phyloP scores from a whole-genome alignment of 1,140 invertebrate genomes.

The Anagrus nilaparvatae region DNA sequence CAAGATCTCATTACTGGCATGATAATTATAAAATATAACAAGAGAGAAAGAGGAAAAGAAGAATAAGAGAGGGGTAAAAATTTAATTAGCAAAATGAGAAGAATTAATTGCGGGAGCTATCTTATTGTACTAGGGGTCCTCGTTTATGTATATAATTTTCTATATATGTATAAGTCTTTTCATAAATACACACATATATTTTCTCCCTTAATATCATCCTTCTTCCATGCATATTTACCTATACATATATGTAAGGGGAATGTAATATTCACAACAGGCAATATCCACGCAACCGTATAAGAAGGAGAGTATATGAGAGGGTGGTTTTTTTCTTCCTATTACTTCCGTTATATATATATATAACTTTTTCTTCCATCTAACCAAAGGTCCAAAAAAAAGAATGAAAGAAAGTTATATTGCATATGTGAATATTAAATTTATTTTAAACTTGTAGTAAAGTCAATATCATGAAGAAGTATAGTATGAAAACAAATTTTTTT shows the following conservation, averaged over 20 bases:
- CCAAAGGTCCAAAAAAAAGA: neutral
- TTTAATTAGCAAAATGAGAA: slow-evolving; percentile 39
- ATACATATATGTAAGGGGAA: slow-evolving; percentile 31
- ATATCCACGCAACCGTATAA: slow-evolving; percentile 22
- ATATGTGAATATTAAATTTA: neutral
- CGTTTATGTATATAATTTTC: slow-evolving; percentile 10
- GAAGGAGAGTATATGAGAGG: too few species aligned
- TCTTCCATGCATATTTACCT: slow-evolving; percentile 6
- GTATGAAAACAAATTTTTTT: too few species aligned
- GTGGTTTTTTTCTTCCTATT: too few species aligned
- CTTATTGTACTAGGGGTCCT: slow-evolving; percentile 33
- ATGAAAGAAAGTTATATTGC: neutral
- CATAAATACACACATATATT: too few species aligned
- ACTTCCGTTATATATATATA: too few species aligned
- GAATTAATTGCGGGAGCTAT: slow-evolving; percentile 38
- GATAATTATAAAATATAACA: too few species aligned
- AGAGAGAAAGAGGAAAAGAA: slow-evolving; percentile 13
- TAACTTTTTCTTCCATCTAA: neutral
- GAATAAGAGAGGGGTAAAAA: slow-evolving; percentile 29
- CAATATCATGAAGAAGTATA: too few species aligned
- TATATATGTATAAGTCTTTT: slow-evolving; percentile 28
- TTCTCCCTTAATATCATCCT: too few species aligned
- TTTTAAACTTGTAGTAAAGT: too few species aligned
- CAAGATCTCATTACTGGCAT: too few species aligned
- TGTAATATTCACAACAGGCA: slow-evolving; percentile 41